Evolutionary conservation across 2,797 vertebrate genomes (phyloP).

Genomic region (Sebastes steindachneri): DNA sequence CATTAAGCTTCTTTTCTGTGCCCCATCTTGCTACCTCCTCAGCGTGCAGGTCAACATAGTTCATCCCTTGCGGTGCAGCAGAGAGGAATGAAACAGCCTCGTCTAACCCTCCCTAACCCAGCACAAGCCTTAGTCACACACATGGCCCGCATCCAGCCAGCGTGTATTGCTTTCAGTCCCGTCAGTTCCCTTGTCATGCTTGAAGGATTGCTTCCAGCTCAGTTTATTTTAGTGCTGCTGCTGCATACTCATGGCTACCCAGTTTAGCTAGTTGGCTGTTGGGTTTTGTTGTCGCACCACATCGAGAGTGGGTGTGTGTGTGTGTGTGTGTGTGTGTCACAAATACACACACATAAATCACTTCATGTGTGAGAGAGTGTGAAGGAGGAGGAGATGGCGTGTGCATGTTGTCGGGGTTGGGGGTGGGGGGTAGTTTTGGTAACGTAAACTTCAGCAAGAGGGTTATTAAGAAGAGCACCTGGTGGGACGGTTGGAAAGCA

Average conservation of each 20-base stretch:
- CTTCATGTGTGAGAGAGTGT: constrained; percentile 13
- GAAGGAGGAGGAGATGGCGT: neutral
- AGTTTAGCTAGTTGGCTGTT: constrained; percentile 82
- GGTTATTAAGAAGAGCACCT: constrained; percentile 61
- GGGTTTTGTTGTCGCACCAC: constrained; percentile 68
- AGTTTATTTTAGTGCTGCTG: constrained; percentile 84
- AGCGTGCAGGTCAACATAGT: constrained; percentile 13
- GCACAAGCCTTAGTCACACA: constrained; percentile 71
- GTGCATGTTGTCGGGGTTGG: neutral
- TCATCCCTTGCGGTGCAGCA: neutral
- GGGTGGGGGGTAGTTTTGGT: neutral
- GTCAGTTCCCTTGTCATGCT: constrained; percentile 76
- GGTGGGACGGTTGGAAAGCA: constrained; percentile 73
- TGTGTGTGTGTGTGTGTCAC: neutral
- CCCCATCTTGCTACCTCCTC: neutral
- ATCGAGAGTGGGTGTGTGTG: constrained; percentile 16
- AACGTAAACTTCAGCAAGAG: constrained; percentile 18
- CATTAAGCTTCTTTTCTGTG: neutral
- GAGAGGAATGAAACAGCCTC: constrained; percentile 27
- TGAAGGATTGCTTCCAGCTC: constrained; percentile 81
- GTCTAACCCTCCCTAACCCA: constrained; percentile 39
- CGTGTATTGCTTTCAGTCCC: constrained; percentile 71
- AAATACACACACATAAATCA: constrained; percentile 11
- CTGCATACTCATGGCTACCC: constrained; percentile 78
- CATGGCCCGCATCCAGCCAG: constrained; percentile 79